phyloP scores from a whole-genome alignment of 2,113 vertebrate species.

The human region DNA sequence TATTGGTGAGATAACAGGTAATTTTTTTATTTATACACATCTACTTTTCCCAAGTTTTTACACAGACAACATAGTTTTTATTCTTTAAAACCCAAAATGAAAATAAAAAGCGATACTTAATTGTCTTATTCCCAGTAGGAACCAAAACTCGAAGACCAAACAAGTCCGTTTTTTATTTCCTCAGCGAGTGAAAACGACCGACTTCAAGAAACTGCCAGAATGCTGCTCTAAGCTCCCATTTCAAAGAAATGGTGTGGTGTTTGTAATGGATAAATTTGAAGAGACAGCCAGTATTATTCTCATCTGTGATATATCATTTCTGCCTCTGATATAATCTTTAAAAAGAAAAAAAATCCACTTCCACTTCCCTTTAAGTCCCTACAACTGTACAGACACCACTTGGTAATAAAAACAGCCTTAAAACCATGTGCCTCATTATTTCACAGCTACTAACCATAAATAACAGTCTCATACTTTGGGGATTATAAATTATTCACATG shows the following conservation, averaged over 20 bases:
- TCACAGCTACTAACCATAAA: conserved; percentile 66
- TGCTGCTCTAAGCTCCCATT: conserved; percentile 52
- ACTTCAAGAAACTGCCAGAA: conserved; percentile 65
- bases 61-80: conserved; percentile 39
- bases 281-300: conserved; percentile 76
- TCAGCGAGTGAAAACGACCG: conserved; percentile 57
- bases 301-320: conserved; percentile 75
- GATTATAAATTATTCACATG: conserved; percentile 73
- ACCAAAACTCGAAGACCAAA: conserved; percentile 60
- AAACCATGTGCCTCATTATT: conserved; percentile 60
- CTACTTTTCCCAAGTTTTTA: conserved; percentile 47
- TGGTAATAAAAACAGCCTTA: conserved; percentile 58
- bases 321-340: conserved; percentile 70
- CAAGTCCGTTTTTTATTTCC: conserved; percentile 63
- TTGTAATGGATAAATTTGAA: conserved; percentile 76
- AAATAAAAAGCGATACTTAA: conserved; percentile 66
- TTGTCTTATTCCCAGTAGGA: conserved; percentile 54
- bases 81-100: conserved; percentile 58
- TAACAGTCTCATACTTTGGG: conserved; percentile 57
- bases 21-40: not conserved
- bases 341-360: conserved; percentile 51
- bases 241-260: conserved; percentile 70
- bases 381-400: conserved; percentile 17
- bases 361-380: conserved; percentile 64
- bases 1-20: not conserved